phyloP scores from a whole-genome alignment of 1,140 invertebrate species.

The Riptortus pedestris region DNA sequence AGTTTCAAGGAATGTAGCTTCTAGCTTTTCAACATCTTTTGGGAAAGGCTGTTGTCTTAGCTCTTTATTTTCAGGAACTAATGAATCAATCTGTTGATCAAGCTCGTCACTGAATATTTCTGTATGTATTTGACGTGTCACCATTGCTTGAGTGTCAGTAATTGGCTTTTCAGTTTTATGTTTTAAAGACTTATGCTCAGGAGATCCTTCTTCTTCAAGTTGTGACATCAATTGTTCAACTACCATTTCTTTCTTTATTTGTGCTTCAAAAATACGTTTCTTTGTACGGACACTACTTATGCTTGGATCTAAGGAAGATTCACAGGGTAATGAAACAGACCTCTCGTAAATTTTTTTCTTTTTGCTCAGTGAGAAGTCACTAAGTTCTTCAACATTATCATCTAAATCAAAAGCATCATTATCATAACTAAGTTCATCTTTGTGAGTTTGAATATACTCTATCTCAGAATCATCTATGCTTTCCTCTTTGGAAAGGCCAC shows the following conservation, averaged over 20 bases:
- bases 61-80: constrained; percentile 33
- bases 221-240: constrained; percentile 40
- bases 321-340: constrained; percentile 40
- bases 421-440: constrained; percentile 38
- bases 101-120: constrained; percentile 37
- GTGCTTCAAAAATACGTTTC: constrained; percentile 41
- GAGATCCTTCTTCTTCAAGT: constrained; percentile 41
- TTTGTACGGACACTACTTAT: constrained; percentile 35
- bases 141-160: constrained; percentile 34
- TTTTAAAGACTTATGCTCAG: constrained; percentile 38
- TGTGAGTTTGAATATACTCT: constrained; percentile 32
- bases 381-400: constrained; percentile 1
- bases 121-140: constrained; percentile 36
- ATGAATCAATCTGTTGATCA: constrained; percentile 37
- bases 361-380: neutral
- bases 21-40: constrained; percentile 9
- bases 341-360: constrained; percentile 40
- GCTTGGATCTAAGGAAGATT: constrained; percentile 37
- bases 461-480: constrained; percentile 34
- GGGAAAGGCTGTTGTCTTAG: constrained; percentile 23
- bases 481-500: constrained; percentile 15
- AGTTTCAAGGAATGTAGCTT: neutral
- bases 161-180: constrained; percentile 30
- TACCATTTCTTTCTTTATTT: constrained; percentile 42
- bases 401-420: constrained; percentile 43